Evolutionary conservation across 2,113 vertebrate genomes (phyloP), one percentile per base, ranked within the genome.

Genomic region (Tupaia tana): DNA sequence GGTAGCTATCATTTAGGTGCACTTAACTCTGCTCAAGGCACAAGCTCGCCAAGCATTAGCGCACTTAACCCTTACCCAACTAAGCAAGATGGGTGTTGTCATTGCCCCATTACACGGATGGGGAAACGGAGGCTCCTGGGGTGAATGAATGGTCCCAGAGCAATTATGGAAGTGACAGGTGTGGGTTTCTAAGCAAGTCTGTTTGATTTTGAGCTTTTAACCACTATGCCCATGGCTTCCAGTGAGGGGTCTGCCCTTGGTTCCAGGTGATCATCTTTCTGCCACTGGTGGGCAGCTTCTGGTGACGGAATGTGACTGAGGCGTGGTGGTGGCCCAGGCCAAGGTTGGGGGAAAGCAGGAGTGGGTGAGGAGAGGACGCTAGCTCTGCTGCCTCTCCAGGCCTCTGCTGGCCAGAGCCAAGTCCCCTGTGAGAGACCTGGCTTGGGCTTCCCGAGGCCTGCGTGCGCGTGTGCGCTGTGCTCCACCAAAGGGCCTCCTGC

Each of bases 41-140:
- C 15, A 14, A 71, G 22, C 64, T 83, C 54, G 19, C 0, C 0
- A 0, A 3, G 18, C 3, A 6, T 18, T 9, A 0, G 12, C 31
- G 52, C 24, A 9, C 66, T 64, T 88, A 52, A 56, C 79, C 52
- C 9, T 54, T 56, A 67, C 16, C 13, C 4, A 29, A 24, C 25
- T 16, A 4, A 31, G 15, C 0, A 52, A 52, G 10, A 7, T 4
- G 25, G 25, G 15, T 6, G 52, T 80, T 34, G 13, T 56, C 7
- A 8, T 59, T 56, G 14, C 22, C 56, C 77, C 81, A 64, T 88
- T 71, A 74, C 43, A 27, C 52, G 79, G 89, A 87, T 34, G 25
- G 34, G 82, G 52, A 96, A 52, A 19, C 24, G 9, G 66, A 86
- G 63, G 6, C 22, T 29, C 25, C 74, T 58, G 11, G 77, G 61